A percentile compares a stretch with the other conserved stretches of the same genome.
Conservation (phyloP, 2,888 invertebrate species). For the Conomelus anceps region DNA sequence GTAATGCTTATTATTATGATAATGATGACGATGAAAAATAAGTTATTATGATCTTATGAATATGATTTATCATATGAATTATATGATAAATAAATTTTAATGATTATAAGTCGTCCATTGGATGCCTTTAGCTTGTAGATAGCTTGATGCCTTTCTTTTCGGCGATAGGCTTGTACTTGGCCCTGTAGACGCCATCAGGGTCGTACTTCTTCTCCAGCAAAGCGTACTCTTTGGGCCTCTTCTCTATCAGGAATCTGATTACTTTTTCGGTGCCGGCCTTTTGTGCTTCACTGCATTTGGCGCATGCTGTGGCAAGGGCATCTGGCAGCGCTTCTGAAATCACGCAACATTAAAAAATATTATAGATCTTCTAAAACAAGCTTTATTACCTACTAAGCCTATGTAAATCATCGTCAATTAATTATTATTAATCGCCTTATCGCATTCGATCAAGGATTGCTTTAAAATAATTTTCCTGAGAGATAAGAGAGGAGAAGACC, state of each 20-base stretch:
- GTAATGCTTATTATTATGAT: not conserved
- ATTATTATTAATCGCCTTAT: too few relatives aligned
- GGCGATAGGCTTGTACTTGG: slow-evolving; percentile 50
- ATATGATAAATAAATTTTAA: too few relatives aligned
- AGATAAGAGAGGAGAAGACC: too few relatives aligned
- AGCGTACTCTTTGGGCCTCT: slow-evolving; percentile 58
- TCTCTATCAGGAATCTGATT: slow-evolving; percentile 57
- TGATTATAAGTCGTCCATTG: too few relatives aligned
- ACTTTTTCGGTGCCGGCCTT: slow-evolving; percentile 56
- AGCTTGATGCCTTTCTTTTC: not conserved
- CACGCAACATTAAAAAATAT: slow-evolving; percentile 34
- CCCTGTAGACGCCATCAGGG: slow-evolving; percentile 56
- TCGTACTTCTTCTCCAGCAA: slow-evolving; percentile 62
- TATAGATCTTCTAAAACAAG: slow-evolving; percentile 54
- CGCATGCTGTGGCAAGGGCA: slow-evolving; percentile 59
- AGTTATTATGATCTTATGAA: not conserved
- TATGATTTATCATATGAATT: too few relatives aligned
- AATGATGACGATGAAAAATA: not conserved
- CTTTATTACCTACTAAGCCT: too few relatives aligned
- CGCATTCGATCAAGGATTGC: too few relatives aligned
- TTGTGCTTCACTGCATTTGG: slow-evolving; percentile 61
- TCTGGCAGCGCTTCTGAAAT: slow-evolving; percentile 60
- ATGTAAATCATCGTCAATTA: too few relatives aligned
- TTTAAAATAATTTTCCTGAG: too few relatives aligned
- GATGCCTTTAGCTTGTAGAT: not conserved